phyloP scores from a whole-genome alignment of 2,888 invertebrate species.

The Drosophila histrio region DNA sequence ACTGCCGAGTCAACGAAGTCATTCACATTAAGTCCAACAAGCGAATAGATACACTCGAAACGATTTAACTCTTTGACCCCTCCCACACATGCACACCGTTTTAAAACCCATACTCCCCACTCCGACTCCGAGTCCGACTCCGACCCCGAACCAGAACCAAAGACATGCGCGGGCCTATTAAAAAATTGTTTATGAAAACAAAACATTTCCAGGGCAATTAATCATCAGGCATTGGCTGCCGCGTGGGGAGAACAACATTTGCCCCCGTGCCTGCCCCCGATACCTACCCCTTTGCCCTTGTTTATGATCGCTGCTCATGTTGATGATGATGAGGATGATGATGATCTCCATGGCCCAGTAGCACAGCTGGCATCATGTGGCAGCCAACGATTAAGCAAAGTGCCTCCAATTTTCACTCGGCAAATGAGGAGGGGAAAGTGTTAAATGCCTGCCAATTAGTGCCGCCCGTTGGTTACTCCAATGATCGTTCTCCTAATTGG shows the following conservation, averaged over 20 bases:
- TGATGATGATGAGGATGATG: conserved; percentile 25
- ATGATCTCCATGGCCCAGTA: conserved; percentile 56
- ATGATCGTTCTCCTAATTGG: conserved; percentile 66
- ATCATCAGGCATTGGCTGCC: conserved; percentile 70
- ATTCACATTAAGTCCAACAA: conserved; percentile 65
- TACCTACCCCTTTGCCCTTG: neutral
- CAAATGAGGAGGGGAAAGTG: conserved; percentile 55
- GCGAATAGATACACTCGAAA: conserved; percentile 62
- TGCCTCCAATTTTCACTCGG: conserved; percentile 55
- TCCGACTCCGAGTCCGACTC: conserved; percentile 25
- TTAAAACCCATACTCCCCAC: conserved; percentile 13
- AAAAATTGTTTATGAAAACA: conserved; percentile 83
- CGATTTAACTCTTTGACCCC: conserved; percentile 81
- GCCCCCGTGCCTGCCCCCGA: conserved; percentile 5
- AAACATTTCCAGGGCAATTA: conserved; percentile 81
- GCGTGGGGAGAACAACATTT: conserved; percentile 60
- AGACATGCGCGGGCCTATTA: conserved; percentile 70
- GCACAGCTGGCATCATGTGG: conserved; percentile 35
- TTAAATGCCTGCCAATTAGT: conserved; percentile 80
- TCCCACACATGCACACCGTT: conserved; percentile 53
- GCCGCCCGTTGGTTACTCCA: conserved; percentile 50
- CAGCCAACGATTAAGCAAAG: conserved; percentile 46
- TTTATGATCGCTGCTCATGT: conserved; percentile 5
- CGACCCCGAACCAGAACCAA: conserved; percentile 4
- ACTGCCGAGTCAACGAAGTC: conserved; percentile 62